Conservation (phyloP, 2,797 vertebrate species). For the Propithecus perrieri region DNA sequence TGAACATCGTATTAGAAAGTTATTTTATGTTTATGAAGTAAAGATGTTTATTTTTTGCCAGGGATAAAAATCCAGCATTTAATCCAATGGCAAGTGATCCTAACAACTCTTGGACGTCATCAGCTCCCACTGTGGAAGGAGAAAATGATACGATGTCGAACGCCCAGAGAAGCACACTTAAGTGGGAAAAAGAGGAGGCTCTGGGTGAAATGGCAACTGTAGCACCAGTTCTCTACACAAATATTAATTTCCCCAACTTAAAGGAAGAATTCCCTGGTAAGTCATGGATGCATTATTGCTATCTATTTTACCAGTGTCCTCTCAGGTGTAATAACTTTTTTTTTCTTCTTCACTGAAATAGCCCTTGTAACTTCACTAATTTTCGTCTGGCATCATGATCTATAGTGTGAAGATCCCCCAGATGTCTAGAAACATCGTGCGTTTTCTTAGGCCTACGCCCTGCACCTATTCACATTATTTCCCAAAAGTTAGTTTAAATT, state of each 20-base stretch:
- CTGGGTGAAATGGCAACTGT: slow-evolving; percentile 97
- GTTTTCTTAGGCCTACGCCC: background rate
- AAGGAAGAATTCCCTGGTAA: slow-evolving; percentile 98
- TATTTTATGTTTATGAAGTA: background rate
- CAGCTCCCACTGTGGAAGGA: slow-evolving; percentile 83
- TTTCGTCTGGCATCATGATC: background rate
- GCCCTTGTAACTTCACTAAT: accelerated
- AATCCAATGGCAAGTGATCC: slow-evolving; percentile 92
- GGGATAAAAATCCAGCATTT: slow-evolving; percentile 92
- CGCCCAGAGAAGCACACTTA: slow-evolving; percentile 94
- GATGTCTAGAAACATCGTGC: too few relatives aligned
- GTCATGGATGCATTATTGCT: background rate
- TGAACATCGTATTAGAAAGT: background rate
- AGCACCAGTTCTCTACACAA: slow-evolving; percentile 97
- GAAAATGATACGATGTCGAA: slow-evolving; percentile 92
- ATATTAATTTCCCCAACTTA: slow-evolving; percentile 95
- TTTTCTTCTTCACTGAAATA: background rate
- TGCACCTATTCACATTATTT: background rate
- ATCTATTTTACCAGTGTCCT: accelerated
- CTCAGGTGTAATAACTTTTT: background rate
- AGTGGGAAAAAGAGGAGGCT: slow-evolving; percentile 98
- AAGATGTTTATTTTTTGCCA: slow-evolving; percentile 76
- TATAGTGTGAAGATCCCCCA: background rate
- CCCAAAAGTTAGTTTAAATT: background rate
- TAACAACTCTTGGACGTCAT: slow-evolving; percentile 88